These are phyloP conservation scores for Hemiscyllium ocellatum DNA, from an alignment of 2,113 vertebrate genomes.

Conservation along the genomic window DNA sequence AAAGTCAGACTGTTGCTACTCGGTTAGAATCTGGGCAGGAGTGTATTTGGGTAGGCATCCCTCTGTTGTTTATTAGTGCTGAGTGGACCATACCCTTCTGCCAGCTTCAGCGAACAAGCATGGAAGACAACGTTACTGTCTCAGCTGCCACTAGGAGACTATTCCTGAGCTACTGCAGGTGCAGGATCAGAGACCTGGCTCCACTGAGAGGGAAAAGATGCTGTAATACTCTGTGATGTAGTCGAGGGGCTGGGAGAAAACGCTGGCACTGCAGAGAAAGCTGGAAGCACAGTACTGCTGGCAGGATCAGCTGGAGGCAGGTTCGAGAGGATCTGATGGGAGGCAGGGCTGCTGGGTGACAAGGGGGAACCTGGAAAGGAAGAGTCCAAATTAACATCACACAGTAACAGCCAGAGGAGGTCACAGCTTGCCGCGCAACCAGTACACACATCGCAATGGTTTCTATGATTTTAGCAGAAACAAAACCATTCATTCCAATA, in stretches of 20 bases:
- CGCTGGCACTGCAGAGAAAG: background rate
- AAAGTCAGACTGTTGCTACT: conserved; percentile 9
- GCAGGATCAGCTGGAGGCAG: background rate
- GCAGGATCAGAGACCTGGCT: background rate
- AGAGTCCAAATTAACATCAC: background rate
- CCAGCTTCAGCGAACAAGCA: background rate
- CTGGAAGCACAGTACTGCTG: background rate
- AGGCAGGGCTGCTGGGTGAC: background rate
- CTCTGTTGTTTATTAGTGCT: conserved; percentile 17
- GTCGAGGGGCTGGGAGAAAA: background rate
- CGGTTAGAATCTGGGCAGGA: conserved; percentile 8
- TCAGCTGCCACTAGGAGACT: background rate
- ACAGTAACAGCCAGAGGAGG: background rate
- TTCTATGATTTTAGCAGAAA: background rate
- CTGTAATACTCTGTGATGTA: background rate
- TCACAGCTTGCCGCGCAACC: background rate
- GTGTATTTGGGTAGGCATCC: background rate
- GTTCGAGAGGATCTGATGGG: background rate
- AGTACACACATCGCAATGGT: background rate
- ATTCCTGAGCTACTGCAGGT: conserved; percentile 5
- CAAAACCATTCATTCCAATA: background rate
- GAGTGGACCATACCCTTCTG: conserved; percentile 6
- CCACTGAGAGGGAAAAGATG: conserved; percentile 14
- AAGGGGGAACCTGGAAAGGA: conserved; percentile 20
- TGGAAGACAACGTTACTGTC: conserved; percentile 1